Evolutionary conservation across 2,888 invertebrate genomes (phyloP).

Genomic region (Orgyia antiqua): DNA sequence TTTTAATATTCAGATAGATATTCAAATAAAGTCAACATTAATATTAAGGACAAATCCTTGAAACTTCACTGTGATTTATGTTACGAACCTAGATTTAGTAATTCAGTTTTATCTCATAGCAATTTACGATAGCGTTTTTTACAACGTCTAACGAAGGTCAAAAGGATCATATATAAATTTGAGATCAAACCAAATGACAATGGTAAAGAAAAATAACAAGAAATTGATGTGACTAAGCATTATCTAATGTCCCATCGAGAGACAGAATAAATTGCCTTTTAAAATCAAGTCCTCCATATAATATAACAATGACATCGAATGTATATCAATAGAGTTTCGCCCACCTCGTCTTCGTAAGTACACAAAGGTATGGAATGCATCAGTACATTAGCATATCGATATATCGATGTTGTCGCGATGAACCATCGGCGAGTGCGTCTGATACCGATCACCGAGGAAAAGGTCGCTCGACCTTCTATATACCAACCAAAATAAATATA

Average conservation of each 20-base stretch:
- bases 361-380: conserved; percentile 65
- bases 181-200: conserved; percentile 29
- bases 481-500: conserved; percentile 30
- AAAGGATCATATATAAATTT: conserved; percentile 28
- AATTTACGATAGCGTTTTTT: not conserved
- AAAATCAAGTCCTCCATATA: conserved; percentile 59
- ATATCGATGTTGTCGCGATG: conserved; percentile 61
- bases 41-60: too few species aligned
- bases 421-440: conserved; percentile 55
- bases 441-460: conserved; percentile 65
- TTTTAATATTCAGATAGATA: too few species aligned
- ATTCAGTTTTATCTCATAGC: not conserved
- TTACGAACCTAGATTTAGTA: too few species aligned
- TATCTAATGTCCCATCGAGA: conserved; percentile 59
- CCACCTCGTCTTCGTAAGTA: conserved; percentile 74
- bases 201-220: conserved; percentile 25
- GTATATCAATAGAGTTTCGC: conserved; percentile 72
- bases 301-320: conserved; percentile 67
- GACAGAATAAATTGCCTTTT: conserved; percentile 66
- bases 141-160: conserved; percentile 25
- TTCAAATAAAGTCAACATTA: too few species aligned
- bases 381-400: conserved; percentile 65
- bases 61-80: too few species aligned
- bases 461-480: conserved; percentile 54
- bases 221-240: conserved; percentile 49